Evolutionary conservation across 30 jellyfish, hydroid and myxozoan species (phyloP), one percentile per base, ranked within the genome.

Genomic region (Aurelia aurita complex sp. Pacific): DNA sequence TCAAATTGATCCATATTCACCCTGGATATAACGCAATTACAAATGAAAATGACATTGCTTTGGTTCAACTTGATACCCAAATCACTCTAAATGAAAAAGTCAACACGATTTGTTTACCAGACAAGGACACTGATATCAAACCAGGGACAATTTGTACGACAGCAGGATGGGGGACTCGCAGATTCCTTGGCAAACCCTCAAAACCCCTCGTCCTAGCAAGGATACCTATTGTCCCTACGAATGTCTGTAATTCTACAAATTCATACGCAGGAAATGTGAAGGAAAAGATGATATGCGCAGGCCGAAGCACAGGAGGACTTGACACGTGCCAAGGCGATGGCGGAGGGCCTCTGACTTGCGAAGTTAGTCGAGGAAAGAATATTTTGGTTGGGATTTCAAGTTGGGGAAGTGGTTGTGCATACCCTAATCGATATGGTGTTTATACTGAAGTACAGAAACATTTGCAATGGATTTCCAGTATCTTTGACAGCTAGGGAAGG

Each of bases 251-350:
- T 63, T 19, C 63, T 9, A 61, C 94, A 4, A 61, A 57, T 0
- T 81, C 92, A 0, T 94, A 89, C 68, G 67, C 83, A 15, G 97
- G 97, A 7, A 73, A 72, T n/a, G 77, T 94, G 5, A 90, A 74
- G 67, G 65, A 54, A 17, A 67, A 82, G 13, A 94, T 94, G 99
- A 12, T 94, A 36, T 94, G 99, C 73, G 99, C 99, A 2, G 99
- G 99, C 3, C 63, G 85, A 8, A 68, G 76, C 12, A 29, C n/a
- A 19, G 92, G 97, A 33, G 96, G 97, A 15, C 53, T 84, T 36
- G 99, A 94, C 71, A 94, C 98, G 40, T 94, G 99, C 71, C 99
- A 94, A 79, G 99, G 99, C 52, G 99, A 94, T 81, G 97, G 99
- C 68, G 99, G 99, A 4, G 96, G 97, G 61, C 96, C 99, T 12